These are phyloP conservation scores for Lasioglossum pauxillum DNA, from an alignment of 2,888 invertebrate species.

Conservation along the genomic window DNA sequence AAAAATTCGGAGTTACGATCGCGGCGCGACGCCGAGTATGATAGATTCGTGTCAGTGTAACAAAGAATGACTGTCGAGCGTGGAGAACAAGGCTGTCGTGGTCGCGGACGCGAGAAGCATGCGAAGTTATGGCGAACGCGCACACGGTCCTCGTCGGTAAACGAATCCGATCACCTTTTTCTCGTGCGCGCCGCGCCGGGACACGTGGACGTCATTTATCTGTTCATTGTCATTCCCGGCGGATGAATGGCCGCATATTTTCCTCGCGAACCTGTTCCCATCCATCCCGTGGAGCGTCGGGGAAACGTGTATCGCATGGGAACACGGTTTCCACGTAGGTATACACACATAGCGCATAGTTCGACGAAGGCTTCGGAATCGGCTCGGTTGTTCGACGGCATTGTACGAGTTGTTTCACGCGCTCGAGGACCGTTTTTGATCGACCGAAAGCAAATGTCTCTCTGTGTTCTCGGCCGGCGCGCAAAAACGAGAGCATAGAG, in stretches of 20 bases:
- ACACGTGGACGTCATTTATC: conserved; percentile 34
- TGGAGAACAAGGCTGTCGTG: background rate
- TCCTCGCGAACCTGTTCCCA: conserved; percentile 17
- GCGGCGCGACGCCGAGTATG: background rate
- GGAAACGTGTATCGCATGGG: conserved; percentile 47
- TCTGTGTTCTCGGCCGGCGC: background rate
- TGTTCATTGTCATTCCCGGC: conserved; percentile 46
- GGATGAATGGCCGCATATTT: conserved; percentile 48
- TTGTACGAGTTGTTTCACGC: background rate
- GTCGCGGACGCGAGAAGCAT: background rate
- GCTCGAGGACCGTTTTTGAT: conserved; percentile 21
- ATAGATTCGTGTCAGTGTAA: background rate
- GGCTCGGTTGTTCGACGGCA: background rate
- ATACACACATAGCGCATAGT: background rate
- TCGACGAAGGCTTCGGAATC: background rate
- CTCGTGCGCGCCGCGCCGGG: background rate
- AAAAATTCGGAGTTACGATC: background rate
- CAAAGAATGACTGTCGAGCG: background rate
- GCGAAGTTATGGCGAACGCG: conserved; percentile 7
- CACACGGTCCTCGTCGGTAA: conserved; percentile 3
- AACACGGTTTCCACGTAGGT: background rate
- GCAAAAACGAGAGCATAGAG: background rate
- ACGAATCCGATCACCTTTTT: conserved; percentile 33
- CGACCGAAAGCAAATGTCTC: conserved; percentile 22
- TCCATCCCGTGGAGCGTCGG: conserved; percentile 11